Conservation (phyloP, 2,888 invertebrate genomes). For the Dyspetes luteomarginatus region DNA sequence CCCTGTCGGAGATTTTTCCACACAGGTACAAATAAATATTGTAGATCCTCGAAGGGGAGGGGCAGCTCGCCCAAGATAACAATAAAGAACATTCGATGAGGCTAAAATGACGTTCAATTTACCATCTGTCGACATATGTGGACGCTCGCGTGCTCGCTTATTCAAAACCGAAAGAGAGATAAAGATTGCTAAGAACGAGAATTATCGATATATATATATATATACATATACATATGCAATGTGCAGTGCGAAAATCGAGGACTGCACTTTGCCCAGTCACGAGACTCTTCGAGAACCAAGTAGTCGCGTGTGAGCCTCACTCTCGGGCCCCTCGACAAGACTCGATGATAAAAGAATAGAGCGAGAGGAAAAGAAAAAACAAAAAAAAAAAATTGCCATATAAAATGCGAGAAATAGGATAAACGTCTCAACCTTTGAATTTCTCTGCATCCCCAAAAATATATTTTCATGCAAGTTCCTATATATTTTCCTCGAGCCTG, state of each 20-base stretch:
- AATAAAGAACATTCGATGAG: slow-evolving; percentile 31
- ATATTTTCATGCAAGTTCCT: slow-evolving; percentile 11
- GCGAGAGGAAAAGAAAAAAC: background rate
- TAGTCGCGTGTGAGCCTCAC: slow-evolving; percentile 54
- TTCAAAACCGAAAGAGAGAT: slow-evolving; percentile 57
- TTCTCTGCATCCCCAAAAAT: background rate
- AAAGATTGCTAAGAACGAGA: slow-evolving; percentile 49
- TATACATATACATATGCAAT: background rate
- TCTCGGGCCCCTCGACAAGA: slow-evolving; percentile 25
- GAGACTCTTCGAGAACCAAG: no score
- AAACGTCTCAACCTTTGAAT: slow-evolving; percentile 5
- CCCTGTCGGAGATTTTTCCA: no score
- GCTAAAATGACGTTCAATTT: slow-evolving; percentile 69
- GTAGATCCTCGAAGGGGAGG: background rate
- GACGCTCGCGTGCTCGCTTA: slow-evolving; percentile 72
- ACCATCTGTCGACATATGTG: slow-evolving; percentile 77
- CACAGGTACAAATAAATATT: background rate
- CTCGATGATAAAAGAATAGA: slow-evolving; percentile 2
- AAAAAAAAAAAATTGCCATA: slow-evolving; percentile 10
- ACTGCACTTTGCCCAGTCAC: slow-evolving; percentile 64
- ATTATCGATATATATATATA: background rate
- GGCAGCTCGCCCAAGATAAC: background rate
- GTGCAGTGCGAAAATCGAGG: slow-evolving; percentile 14
- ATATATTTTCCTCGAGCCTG: background rate
- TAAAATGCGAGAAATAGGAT: slow-evolving; percentile 13